Conservation (phyloP, 92 coral and sea anemone genomes). For the Siderastrea radians region DNA sequence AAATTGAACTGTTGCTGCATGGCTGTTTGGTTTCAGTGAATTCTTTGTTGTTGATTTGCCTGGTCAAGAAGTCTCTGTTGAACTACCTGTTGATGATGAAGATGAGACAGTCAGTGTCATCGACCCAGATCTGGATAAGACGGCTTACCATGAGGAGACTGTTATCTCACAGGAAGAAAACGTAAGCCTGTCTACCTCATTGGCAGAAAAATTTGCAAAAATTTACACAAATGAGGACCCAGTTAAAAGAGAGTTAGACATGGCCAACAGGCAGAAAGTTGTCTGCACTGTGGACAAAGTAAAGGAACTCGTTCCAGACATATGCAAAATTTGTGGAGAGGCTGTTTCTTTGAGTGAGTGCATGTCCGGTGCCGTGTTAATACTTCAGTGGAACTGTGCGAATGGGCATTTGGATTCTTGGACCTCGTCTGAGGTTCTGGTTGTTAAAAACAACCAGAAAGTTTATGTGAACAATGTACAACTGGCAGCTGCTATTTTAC, state of each 20-base stretch:
- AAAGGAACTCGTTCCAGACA: background rate
- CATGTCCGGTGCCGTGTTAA: slow-evolving; percentile 12
- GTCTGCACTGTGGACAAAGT: slow-evolving; percentile 5
- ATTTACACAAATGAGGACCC: background rate
- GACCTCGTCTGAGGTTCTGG: no score
- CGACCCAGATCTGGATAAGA: slow-evolving; percentile 8
- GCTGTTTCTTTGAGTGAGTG: background rate
- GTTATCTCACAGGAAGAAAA: background rate
- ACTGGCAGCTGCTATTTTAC: no score
- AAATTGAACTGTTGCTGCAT: no score
- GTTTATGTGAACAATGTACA: background rate
- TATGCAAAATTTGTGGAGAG: slow-evolving; percentile 14
- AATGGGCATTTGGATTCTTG: no score
- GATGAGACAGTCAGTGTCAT: background rate
- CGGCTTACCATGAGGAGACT: slow-evolving; percentile 9
- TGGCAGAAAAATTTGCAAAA: background rate
- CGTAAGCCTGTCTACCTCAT: background rate
- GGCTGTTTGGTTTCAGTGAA: slow-evolving; percentile 14
- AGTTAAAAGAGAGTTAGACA: background rate
- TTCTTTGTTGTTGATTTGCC: background rate
- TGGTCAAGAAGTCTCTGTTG: background rate
- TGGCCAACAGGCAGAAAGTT: background rate
- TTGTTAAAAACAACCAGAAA: no score
- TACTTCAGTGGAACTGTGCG: no score
- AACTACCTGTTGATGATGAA: background rate